A percentile compares a stretch with the other conserved stretches of the same genome.
These are phyloP conservation scores for Litoditis marina DNA, from an alignment of 2,888 invertebrate genomes.

Conservation along the genomic window DNA sequence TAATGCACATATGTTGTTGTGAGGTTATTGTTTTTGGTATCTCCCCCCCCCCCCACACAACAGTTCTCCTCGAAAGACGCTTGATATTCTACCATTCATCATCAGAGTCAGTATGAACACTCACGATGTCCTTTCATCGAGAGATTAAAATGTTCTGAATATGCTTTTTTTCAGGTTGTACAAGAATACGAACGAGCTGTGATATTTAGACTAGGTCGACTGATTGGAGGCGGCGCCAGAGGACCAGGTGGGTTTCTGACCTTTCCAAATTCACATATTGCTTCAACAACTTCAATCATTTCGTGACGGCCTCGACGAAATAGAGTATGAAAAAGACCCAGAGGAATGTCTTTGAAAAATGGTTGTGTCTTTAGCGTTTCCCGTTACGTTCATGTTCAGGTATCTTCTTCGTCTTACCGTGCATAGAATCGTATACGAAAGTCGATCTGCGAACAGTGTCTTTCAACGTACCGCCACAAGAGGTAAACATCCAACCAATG, in stretches of 20 bases:
- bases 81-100: neutral
- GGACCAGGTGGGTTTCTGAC: constrained; percentile 65
- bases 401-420: constrained; percentile 70
- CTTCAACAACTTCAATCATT: too few relatives aligned
- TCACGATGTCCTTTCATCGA: neutral
- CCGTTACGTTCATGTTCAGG: constrained; percentile 21
- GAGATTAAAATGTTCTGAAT: neutral
- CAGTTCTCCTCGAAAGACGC: neutral
- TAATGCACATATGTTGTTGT: too few relatives aligned
- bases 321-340: too few relatives aligned
- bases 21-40: too few relatives aligned
- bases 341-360: too few relatives aligned
- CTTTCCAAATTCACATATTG: neutral
- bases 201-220: constrained; percentile 79
- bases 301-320: too few relatives aligned
- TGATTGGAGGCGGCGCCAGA: constrained; percentile 74
- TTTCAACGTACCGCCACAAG: constrained; percentile 94
- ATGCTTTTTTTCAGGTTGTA: constrained; percentile 47
- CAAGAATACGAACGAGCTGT: constrained; percentile 74
- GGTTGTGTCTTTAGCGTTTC: too few relatives aligned
- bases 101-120: neutral
- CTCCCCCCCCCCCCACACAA: neutral
- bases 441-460: constrained; percentile 90
- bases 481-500: constrained; percentile 69
- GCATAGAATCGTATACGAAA: constrained; percentile 81